Evolutionary conservation across 1,140 invertebrate genomes (phyloP).

Genomic region (Aleiodes sp.): DNA sequence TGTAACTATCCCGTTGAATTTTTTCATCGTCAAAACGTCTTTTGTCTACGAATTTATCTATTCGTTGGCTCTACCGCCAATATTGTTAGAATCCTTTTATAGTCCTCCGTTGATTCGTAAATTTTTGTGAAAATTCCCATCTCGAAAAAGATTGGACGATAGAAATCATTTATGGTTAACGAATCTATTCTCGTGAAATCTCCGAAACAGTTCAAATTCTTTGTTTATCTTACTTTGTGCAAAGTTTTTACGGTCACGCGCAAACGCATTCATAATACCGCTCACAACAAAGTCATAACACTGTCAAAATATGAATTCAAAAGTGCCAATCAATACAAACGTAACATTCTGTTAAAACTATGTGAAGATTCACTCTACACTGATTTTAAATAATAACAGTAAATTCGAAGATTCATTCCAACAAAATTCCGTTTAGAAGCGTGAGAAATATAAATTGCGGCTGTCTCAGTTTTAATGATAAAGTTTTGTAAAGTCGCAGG

Average conservation of each 20-base stretch:
- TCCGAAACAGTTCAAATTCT: background rate
- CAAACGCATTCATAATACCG: too few species aligned
- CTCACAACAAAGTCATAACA: background rate
- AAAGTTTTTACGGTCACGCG: too few species aligned
- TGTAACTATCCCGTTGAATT: too few species aligned
- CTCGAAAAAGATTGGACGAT: background rate
- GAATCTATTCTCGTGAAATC: background rate
- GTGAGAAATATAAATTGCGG: background rate
- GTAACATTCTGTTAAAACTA: background rate
- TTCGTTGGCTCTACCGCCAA: too few species aligned
- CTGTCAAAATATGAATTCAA: background rate
- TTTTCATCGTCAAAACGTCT: too few species aligned
- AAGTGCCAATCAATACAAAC: background rate
- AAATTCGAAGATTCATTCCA: background rate
- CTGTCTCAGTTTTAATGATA: background rate
- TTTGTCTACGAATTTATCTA: too few species aligned
- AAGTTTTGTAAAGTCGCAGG: background rate
- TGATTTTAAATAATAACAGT: background rate
- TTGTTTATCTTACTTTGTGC: background rate
- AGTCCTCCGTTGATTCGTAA: too few species aligned
- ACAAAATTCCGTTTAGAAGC: too few species aligned
- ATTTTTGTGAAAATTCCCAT: background rate
- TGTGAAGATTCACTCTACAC: background rate
- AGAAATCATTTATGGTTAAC: background rate
- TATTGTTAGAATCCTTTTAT: too few species aligned